Evolutionary conservation across 2,888 invertebrate genomes (phyloP).

Genomic region (Hydrotaea diabolus): DNA sequence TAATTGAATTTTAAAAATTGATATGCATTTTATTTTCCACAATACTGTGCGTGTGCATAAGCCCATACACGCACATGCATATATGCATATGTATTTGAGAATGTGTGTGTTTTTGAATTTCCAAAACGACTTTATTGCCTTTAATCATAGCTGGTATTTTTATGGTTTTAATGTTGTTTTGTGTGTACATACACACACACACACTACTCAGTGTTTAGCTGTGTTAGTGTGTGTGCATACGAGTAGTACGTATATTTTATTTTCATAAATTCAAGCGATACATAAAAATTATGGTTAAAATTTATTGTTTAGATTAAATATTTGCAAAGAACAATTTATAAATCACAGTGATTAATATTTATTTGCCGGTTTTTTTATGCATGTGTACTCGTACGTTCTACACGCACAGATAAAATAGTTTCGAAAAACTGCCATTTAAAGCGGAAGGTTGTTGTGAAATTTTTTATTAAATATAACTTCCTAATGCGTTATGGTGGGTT

Average conservation of each 20-base stretch:
- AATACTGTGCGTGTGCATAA: too few relatives aligned
- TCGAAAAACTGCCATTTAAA: background rate
- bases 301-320: slow-evolving; percentile 48
- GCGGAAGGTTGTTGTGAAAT: too few relatives aligned
- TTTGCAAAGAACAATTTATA: slow-evolving; percentile 41
- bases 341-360: slow-evolving; percentile 38
- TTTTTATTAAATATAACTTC: background rate
- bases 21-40: too few relatives aligned
- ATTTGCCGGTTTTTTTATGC: slow-evolving; percentile 19
- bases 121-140: slow-evolving; percentile 33
- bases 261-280: slow-evolving; percentile 32
- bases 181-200: background rate
- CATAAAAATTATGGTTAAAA: slow-evolving; percentile 39
- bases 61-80: background rate
- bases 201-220: too few relatives aligned
- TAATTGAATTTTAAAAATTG: too few relatives aligned
- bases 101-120: background rate
- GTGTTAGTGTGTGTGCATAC: background rate
- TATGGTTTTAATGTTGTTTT: slow-evolving; percentile 25
- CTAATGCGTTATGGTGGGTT: too few relatives aligned
- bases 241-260: background rate
- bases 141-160: slow-evolving; percentile 32
- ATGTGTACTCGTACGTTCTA: background rate
- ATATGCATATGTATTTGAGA: background rate
- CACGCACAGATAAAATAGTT: slow-evolving; percentile 35